Conservation (phyloP, 1,140 invertebrate genomes). For the Drosophila virilis region DNA sequence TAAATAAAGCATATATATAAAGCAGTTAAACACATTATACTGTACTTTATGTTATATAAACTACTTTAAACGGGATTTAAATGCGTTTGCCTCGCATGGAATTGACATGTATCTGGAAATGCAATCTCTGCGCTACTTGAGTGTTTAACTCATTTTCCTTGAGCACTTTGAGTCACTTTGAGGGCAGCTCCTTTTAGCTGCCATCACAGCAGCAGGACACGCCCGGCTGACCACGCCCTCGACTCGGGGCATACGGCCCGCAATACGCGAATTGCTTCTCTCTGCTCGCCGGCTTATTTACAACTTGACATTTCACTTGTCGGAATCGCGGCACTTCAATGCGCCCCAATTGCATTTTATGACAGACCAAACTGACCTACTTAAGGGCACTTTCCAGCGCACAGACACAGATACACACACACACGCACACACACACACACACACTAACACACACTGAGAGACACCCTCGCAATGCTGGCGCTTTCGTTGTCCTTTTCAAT, state of each 20-base stretch:
- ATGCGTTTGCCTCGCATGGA: neutral
- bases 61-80: too few relatives aligned
- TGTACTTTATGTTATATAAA: too few relatives aligned
- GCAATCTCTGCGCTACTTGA: neutral
- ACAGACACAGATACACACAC: constrained; percentile 7
- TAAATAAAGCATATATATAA: too few relatives aligned
- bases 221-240: constrained; percentile 9
- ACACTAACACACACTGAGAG: neutral
- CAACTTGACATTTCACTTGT: constrained; percentile 78
- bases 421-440: constrained; percentile 20
- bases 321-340: constrained; percentile 68
- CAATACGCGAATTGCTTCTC: constrained; percentile 13
- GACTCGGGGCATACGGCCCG: constrained; percentile 3
- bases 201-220: neutral
- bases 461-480: constrained; percentile 24
- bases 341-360: constrained; percentile 81
- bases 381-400: constrained; percentile 52
- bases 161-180: neutral
- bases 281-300: constrained; percentile 58
- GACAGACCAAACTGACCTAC: constrained; percentile 78
- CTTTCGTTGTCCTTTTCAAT: constrained; percentile 50
- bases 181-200: constrained; percentile 1
- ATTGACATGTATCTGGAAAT: constrained; percentile 1
- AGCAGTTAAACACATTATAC: too few relatives aligned
- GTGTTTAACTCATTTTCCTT: neutral